A percentile compares a stretch with the other conserved stretches of the same genome.
These are phyloP conservation scores for Hyperoplus immaculatus DNA, from an alignment of 2,797 vertebrate species.

Conservation along the genomic window DNA sequence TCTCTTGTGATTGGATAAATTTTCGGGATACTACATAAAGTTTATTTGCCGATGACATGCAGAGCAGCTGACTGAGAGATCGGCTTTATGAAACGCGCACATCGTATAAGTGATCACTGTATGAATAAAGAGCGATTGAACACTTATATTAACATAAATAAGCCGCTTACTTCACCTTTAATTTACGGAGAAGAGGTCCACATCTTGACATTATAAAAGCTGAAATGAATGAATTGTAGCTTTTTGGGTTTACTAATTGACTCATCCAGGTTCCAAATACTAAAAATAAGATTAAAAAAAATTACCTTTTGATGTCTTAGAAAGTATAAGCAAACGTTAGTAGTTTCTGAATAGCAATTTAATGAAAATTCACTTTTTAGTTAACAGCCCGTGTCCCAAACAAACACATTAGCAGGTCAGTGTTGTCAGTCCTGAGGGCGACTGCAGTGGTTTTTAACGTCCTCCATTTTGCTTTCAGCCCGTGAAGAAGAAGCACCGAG, in stretches of 20 bases:
- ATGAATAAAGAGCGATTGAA: too few relatives aligned
- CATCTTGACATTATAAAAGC: not conserved
- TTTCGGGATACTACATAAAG: too few relatives aligned
- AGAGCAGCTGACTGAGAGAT: too few relatives aligned
- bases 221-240: not conserved
- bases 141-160: too few relatives aligned
- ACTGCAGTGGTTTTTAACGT: slow-evolving; percentile 3
- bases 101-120: too few relatives aligned
- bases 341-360: not conserved
- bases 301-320: not conserved
- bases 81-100: too few relatives aligned
- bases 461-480: slow-evolving; percentile 79
- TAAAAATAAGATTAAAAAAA: too few relatives aligned
- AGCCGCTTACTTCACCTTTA: too few relatives aligned
- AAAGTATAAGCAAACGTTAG: not conserved
- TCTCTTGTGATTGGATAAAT: too few relatives aligned
- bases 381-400: not conserved
- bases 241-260: not conserved
- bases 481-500: slow-evolving; percentile 94
- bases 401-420: not conserved
- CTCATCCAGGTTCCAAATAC: not conserved
- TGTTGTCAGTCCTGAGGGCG: not conserved
- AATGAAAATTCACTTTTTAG: not conserved
- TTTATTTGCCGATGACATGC: too few relatives aligned
- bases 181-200: too few relatives aligned